phyloP scores from a whole-genome alignment of 2,797 vertebrate species.

The Melopsittacus undulatus region DNA sequence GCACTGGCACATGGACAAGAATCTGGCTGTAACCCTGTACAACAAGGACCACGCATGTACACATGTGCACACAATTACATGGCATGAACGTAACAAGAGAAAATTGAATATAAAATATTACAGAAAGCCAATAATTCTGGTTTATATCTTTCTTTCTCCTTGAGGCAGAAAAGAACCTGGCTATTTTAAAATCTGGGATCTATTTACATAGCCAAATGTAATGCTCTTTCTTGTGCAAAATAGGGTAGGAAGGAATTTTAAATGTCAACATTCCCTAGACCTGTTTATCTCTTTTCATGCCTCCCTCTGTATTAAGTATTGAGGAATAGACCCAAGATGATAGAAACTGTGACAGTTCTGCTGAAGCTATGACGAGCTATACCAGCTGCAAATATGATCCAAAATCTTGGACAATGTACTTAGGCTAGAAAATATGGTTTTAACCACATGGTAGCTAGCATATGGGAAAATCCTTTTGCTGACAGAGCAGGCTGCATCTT shows the following conservation, averaged over 20 bases:
- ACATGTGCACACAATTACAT: slow-evolving; percentile 66
- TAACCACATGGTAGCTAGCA: neutral
- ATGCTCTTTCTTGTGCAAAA: slow-evolving; percentile 47
- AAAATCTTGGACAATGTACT: neutral
- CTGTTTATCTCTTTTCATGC: slow-evolving; percentile 42
- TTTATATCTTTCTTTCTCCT: slow-evolving; percentile 65
- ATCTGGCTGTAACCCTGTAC: slow-evolving; percentile 54
- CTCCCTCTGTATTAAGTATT: neutral
- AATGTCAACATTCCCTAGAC: slow-evolving; percentile 41
- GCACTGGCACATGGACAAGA: slow-evolving; percentile 29
- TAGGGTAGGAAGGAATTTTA: slow-evolving; percentile 50
- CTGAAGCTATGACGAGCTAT: neutral
- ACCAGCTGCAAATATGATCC: neutral
- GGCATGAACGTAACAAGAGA: slow-evolving; percentile 56
- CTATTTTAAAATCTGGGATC: slow-evolving; percentile 62
- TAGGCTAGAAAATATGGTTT: neutral
- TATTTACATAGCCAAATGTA: slow-evolving; percentile 58
- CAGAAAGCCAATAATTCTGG: slow-evolving; percentile 68
- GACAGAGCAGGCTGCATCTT: neutral
- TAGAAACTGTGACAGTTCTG: neutral
- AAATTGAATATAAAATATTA: slow-evolving; percentile 70
- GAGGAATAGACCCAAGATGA: neutral
- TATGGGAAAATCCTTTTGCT: neutral
- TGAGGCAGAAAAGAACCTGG: slow-evolving; percentile 58
- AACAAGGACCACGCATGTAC: slow-evolving; percentile 55